Base-by-base conservation (phyloP, 2,888 invertebrate species). In the Stenurella melanura region DNA sequence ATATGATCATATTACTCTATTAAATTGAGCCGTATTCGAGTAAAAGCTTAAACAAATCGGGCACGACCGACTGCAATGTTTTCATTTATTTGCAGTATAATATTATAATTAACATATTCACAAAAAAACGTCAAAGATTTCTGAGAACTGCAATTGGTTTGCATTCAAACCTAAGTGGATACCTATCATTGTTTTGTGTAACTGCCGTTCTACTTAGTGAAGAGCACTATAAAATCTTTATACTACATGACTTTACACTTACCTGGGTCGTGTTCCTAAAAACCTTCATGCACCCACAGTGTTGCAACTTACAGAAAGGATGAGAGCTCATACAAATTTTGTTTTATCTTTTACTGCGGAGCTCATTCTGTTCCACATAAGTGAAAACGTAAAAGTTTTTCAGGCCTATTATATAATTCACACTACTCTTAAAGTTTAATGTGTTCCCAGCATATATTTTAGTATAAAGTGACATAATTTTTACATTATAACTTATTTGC, bases 191-290 rank as follows among this genome's bases (percentile, higher is more conserved):
- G 6, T 50, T 50, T 50, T 50, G 50, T 50, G 50, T 50, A 50
- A 50, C n/a, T 50, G n/a, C 50, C 50, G 12, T 50, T 50, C 50
- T 50, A 50, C n/a, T 15, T 50, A n/a, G n/a, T 50, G n/a, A n/a
- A n/a, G n/a, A 50, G 15, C 50, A n/a, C n/a, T 50, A 50, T 42
- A 42, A 11, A 12, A n/a, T 63, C 75, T 77, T 76, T 83, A 78
- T 79, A 79, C 83, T 80, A 85, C 85, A 85, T 79, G 85, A 82
- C 80, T 84, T 84, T 81, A 84, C 84, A 85, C 84, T 85, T 84
- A 83, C 82, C 82, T 82, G 78, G 75, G 77, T 75, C 71, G 72
- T 75, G 79, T 71, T 70, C 74, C 74, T 73, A 60, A 78, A 79
- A 80, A 80, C 76, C 75, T 70, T 74, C 26, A 73, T 70, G 76